phyloP scores from a whole-genome alignment of 2,797 vertebrate species.

The Dermochelys coriacea region DNA sequence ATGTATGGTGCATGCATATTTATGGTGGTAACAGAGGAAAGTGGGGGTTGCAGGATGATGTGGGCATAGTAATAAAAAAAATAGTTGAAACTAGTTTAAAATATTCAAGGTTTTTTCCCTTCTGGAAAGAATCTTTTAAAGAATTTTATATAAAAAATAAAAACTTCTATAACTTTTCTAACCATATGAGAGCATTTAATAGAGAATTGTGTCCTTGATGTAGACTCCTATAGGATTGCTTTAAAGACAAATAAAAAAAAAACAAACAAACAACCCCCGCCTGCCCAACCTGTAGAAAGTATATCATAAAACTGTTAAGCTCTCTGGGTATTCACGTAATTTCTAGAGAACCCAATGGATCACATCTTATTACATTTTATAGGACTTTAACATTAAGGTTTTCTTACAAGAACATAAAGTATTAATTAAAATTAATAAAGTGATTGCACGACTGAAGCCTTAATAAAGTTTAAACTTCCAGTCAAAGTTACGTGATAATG shows the following conservation, averaged over 20 bases:
- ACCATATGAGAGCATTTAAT: conserved; percentile 11
- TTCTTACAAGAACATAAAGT: conserved; percentile 1
- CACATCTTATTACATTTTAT: neutral
- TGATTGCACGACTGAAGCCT: neutral
- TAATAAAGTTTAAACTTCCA: conserved; percentile 31
- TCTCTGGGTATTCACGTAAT: neutral
- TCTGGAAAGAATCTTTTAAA: conserved; percentile 9
- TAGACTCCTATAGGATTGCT: neutral
- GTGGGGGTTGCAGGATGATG: neutral
- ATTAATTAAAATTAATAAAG: conserved; percentile 32
- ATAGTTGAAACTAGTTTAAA: conserved; percentile 28
- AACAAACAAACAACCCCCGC: neutral
- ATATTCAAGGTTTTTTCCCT: conserved; percentile 17
- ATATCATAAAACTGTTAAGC: neutral
- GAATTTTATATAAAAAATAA: conserved; percentile 41
- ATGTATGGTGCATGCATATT: neutral
- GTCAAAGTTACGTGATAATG: neutral
- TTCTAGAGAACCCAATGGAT: neutral
- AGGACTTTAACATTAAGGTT: neutral
- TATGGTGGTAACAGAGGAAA: neutral
- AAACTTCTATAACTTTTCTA: conserved; percentile 39
- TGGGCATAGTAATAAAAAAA: neutral
- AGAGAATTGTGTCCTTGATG: conserved; percentile 1
- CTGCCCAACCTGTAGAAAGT: neutral
- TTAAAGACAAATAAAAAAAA: neutral